A percentile compares a stretch with the other conserved stretches of the same genome.
Conservation (phyloP, 2,888 invertebrate species). For the Zeuzera pyrina region DNA sequence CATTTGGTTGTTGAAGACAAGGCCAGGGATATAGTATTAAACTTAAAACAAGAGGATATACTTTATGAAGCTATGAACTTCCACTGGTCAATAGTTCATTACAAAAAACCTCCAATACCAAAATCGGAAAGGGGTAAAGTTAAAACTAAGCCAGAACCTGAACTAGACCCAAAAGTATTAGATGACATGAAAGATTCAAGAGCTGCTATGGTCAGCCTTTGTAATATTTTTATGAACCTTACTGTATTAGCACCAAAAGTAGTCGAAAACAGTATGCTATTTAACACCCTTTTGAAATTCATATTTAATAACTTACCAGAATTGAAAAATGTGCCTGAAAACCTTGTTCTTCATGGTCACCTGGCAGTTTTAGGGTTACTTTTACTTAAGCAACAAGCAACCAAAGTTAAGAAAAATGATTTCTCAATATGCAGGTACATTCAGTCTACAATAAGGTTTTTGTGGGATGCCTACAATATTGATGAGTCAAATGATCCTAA, state of each 20-base stretch:
- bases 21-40: conserved; percentile 84
- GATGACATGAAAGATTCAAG: conserved; percentile 90
- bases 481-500: conserved; percentile 90
- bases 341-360: conserved; percentile 89
- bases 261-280: conserved; percentile 83
- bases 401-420: conserved; percentile 88
- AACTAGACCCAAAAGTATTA: conserved; percentile 80
- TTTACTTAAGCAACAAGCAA: conserved; percentile 86
- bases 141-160: conserved; percentile 82
- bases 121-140: conserved; percentile 84
- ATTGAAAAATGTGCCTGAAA: conserved; percentile 86
- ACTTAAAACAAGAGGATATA: conserved; percentile 85
- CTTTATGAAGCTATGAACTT: conserved; percentile 85
- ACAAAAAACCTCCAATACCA: conserved; percentile 86
- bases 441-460: conserved; percentile 89
- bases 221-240: conserved; percentile 94
- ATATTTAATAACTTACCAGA: conserved; percentile 89
- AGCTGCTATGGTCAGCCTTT: conserved; percentile 88
- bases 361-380: conserved; percentile 87
- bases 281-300: conserved; percentile 86
- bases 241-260: conserved; percentile 89
- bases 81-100: conserved; percentile 91
- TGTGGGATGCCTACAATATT: conserved; percentile 94
- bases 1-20: conserved; percentile 94
- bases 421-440: conserved; percentile 92